A percentile compares a stretch with the other conserved stretches of the same genome.
These are phyloP conservation scores for Silurus lanzhouensis DNA, from an alignment of 2,797 vertebrate species.

Conservation along the genomic window DNA sequence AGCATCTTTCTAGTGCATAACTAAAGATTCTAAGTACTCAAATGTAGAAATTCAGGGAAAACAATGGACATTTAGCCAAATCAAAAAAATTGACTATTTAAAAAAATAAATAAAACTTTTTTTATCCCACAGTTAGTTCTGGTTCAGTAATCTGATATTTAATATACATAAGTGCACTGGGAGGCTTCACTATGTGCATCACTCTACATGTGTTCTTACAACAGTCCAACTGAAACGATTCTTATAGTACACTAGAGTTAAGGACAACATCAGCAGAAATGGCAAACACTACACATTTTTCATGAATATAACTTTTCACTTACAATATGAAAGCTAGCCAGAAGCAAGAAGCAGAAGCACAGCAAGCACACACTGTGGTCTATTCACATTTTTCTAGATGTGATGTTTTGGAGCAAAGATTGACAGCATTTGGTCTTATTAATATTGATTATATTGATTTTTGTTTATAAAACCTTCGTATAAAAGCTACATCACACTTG, in stretches of 20 bases:
- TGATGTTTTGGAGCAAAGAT: neutral
- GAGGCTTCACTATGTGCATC: neutral
- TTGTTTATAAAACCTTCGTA: neutral
- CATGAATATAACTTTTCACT: neutral
- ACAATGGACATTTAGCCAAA: neutral
- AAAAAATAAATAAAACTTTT: neutral
- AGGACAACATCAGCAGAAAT: neutral
- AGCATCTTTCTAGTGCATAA: neutral
- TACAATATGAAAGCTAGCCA: neutral
- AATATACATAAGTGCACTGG: neutral
- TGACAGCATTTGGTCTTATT: neutral
- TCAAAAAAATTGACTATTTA: neutral
- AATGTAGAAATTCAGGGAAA: neutral
- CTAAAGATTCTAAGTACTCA: neutral
- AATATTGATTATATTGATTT: neutral
- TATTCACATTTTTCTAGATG: no score
- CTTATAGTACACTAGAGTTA: neutral
- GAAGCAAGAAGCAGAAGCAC: neutral
- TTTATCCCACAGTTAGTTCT: neutral
- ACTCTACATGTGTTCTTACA: neutral
- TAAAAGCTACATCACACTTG: neutral
- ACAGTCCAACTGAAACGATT: neutral
- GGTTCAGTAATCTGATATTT: neutral
- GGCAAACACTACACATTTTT: neutral
- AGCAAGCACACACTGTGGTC: neutral